Evolutionary conservation across 2,113 vertebrate species (phyloP).

Genomic region (Syngnathus typhle): DNA sequence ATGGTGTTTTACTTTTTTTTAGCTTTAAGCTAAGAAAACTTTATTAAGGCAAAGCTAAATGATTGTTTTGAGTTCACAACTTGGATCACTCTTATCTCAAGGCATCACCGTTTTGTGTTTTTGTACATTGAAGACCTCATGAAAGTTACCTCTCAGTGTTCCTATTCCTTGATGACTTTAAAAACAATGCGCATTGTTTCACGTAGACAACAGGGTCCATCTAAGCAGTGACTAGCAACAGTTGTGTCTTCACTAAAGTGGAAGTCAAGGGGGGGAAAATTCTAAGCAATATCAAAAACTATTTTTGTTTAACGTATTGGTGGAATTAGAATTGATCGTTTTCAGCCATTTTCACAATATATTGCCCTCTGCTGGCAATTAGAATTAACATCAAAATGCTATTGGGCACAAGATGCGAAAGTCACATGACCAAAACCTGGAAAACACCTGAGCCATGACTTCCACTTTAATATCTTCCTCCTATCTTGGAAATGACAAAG

Average conservation of each 20-base stretch:
- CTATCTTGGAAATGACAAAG: slow-evolving; percentile 15
- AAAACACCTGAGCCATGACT: no score
- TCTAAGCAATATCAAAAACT: no score
- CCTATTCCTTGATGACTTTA: slow-evolving; percentile 6
- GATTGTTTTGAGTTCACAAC: background rate
- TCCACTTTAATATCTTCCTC: background rate
- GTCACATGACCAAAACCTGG: no score
- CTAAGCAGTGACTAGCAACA: slow-evolving; percentile 26
- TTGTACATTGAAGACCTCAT: slow-evolving; percentile 29
- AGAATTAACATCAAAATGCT: no score
- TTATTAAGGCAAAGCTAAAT: background rate
- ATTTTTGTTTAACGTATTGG: no score
- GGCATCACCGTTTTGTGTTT: background rate
- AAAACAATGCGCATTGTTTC: slow-evolving; percentile 31
- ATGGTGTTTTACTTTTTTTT: background rate
- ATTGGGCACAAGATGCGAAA: no score
- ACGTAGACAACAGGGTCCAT: slow-evolving; percentile 61
- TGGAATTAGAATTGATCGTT: no score
- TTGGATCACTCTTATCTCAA: background rate
- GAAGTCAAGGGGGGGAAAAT: no score
- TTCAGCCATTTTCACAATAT: no score
- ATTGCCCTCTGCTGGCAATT: no score
- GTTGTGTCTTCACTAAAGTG: slow-evolving; percentile 3
- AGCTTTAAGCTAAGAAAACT: background rate
- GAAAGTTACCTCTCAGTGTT: slow-evolving; percentile 15